Base-by-base conservation (phyloP, 2,113 vertebrate species). In the Etheostoma spectabile region DNA sequence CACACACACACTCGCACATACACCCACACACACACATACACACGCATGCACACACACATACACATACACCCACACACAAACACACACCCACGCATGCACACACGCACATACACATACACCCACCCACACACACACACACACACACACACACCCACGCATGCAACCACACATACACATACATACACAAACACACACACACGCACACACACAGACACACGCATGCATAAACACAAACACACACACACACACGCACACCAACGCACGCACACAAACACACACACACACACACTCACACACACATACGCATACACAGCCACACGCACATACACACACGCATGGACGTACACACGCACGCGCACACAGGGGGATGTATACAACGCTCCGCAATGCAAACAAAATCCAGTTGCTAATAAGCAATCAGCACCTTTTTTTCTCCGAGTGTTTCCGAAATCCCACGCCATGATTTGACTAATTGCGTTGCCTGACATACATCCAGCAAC, bases 401-500 rank as follows among this genome's bases (percentile, higher is more conserved):
- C 85, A 69, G 61, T 81, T 88, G 82, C 81, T 94, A 89, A 92
- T 90, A 89, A 88, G 91, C 83, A 91, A 90, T 91, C 88, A 91
- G 84, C 57, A 55, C 66, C 56, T 77, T 64, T 35, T 59, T 76
- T 80, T 62, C 77, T 60, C 74, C 38, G 88, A 77, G 42, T 84
- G 80, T 82, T 89, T 85, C 74, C 38, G 56, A 85, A 88, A 85
- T 91, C 89, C 87, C 78, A 69, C 16, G 53, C 84, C 14, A 80
- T 84, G 92, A 93, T 93, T 90, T 91, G 88, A 89, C 91, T 93
- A 93, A 94, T 92, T 93, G 85, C 57, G 38, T 56, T 69, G 85
- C 61, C 87, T 90, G 91, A 90, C 82, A 83, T 49, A 80, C 87
- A 90, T 84, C 87, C 86, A 90, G 76, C 59, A 19, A 79, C 70